Conservation (phyloP, 2,113 vertebrate species). For the Callospermophilus lateralis region DNA sequence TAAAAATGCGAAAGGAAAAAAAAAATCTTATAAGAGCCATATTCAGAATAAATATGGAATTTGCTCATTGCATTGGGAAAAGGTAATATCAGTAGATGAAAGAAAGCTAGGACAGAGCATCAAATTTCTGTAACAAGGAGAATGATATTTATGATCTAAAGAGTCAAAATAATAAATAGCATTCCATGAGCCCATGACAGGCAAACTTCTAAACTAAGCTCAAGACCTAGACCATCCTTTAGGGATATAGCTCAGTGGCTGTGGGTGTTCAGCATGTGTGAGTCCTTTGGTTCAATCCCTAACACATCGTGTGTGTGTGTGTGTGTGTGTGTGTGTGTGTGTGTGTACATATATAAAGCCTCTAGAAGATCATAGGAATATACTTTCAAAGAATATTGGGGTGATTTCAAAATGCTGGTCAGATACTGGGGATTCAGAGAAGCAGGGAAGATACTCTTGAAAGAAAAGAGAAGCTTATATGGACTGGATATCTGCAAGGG, state of each 20-base stretch:
- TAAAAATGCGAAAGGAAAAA: not conserved
- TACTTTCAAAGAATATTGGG: not conserved
- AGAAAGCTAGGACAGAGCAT: not conserved
- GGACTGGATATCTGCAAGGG: not conserved
- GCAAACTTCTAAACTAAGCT: not conserved
- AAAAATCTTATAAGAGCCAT: not conserved
- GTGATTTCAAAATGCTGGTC: not conserved
- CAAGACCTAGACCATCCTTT: not conserved
- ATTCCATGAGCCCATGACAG: not conserved
- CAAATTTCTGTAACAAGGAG: not conserved
- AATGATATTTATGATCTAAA: not conserved
- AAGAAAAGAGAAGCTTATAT: not conserved
- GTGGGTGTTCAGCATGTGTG: not conserved
- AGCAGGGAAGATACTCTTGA: not conserved
- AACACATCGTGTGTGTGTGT: no score
- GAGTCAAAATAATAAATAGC: not conserved
- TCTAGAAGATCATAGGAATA: not conserved
- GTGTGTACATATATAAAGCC: not conserved
- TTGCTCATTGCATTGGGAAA: not conserved
- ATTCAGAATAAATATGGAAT: not conserved
- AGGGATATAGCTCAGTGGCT: no score
- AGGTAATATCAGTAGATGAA: not conserved
- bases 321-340: no score
- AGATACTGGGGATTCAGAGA: not conserved
- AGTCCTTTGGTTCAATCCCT: not conserved